Conservation (phyloP, 2,797 vertebrate species). For the Xiphorhynchus erythropygius region DNA sequence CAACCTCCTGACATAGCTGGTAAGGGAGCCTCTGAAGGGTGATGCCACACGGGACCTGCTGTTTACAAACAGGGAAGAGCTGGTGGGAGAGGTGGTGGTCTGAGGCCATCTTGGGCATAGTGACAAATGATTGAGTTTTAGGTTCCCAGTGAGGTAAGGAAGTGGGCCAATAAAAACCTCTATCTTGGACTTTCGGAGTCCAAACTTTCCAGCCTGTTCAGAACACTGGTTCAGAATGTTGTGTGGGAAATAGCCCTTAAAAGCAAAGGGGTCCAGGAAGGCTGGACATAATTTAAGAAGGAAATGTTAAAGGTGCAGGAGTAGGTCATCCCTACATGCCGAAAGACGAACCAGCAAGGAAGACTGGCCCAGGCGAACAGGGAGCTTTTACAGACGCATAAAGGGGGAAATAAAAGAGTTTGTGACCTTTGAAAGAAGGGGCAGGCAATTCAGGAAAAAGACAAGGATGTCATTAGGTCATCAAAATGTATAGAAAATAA, state of each 20-base stretch:
- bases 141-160: background rate
- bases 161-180: background rate
- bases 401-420: background rate
- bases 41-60: background rate
- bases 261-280: background rate
- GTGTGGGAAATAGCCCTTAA: background rate
- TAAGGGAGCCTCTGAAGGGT: background rate
- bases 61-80: background rate
- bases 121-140: background rate
- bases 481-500: background rate
- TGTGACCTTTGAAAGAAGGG: background rate
- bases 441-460: background rate
- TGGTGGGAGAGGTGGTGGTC: background rate
- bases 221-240: background rate
- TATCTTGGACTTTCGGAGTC: background rate
- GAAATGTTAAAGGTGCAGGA: background rate
- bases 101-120: background rate
- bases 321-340: background rate
- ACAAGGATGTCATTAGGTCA: background rate
- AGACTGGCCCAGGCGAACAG: background rate
- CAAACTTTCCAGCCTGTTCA: background rate
- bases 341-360: background rate
- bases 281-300: background rate
- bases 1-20: background rate
- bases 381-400: background rate